Percentiles rank a stretch among this genome's conserved stretches.
Conservation (phyloP, 2,888 invertebrate species). For the Caenorhabditis sp. region DNA sequence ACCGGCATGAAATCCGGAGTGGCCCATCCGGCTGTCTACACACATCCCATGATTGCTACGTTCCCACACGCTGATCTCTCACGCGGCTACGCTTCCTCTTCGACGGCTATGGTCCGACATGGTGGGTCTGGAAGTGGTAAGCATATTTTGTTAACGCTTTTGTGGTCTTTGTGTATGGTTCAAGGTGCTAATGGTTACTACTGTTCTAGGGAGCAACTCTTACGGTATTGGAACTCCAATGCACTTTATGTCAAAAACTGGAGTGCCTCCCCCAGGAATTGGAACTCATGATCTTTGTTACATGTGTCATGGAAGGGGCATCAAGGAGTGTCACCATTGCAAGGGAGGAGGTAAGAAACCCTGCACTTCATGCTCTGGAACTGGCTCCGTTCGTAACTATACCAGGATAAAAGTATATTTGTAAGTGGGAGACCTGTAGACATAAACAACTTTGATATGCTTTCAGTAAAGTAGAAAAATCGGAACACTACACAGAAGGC, state of each 20-base stretch:
- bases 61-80: conserved; percentile 80
- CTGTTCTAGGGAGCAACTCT: conserved; percentile 61
- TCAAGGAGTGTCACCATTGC: conserved; percentile 82
- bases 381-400: conserved; percentile 78
- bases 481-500: conserved; percentile 79
- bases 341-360: conserved; percentile 83
- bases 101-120: conserved; percentile 76
- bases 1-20: conserved; percentile 83
- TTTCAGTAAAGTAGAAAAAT: conserved; percentile 78
- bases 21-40: conserved; percentile 83
- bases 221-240: conserved; percentile 83
- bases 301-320: conserved; percentile 81
- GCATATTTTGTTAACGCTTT: conserved; percentile 31
- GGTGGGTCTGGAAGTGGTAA: conserved; percentile 61
- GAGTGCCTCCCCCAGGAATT: conserved; percentile 83
- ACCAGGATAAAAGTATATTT: conserved; percentile 82
- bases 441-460: no score
- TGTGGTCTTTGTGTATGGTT: not conserved
- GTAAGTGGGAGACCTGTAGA: conserved; percentile 68
- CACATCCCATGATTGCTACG: conserved; percentile 82
- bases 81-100: conserved; percentile 79
- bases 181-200: not conserved
- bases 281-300: conserved; percentile 82
- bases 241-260: conserved; percentile 83
- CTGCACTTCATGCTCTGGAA: conserved; percentile 79